Conservation (phyloP, 2,113 vertebrate genomes). For the Saimiri boliviensis region DNA sequence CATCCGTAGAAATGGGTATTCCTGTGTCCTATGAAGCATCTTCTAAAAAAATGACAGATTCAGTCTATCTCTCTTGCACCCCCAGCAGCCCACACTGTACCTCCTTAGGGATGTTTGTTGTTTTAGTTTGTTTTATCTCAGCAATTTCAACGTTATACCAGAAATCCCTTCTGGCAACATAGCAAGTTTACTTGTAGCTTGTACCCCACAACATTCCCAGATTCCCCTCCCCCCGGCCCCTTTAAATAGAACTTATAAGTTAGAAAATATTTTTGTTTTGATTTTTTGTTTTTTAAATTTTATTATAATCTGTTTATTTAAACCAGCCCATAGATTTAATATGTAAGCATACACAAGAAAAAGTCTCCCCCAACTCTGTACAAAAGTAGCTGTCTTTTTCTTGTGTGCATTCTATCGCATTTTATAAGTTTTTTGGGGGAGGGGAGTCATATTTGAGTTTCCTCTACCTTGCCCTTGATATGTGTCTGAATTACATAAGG, state of each 20-base stretch:
- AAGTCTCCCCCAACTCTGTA: slow-evolving; percentile 93
- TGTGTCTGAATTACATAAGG: slow-evolving; percentile 95
- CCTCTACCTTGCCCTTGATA: slow-evolving; percentile 98
- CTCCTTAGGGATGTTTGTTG: slow-evolving; percentile 70
- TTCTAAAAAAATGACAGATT: slow-evolving; percentile 84
- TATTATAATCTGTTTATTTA: slow-evolving; percentile 94
- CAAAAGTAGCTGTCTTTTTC: slow-evolving; percentile 92
- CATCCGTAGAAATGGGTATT: slow-evolving; percentile 87
- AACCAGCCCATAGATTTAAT: slow-evolving; percentile 92
- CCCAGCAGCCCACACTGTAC: slow-evolving; percentile 57
- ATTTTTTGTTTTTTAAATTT: slow-evolving; percentile 84
- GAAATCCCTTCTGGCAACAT: slow-evolving; percentile 84
- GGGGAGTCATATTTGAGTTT: slow-evolving; percentile 96
- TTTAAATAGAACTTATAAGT: slow-evolving; percentile 94
- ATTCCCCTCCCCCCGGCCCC: slow-evolving; percentile 11
- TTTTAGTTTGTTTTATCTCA: slow-evolving; percentile 63
- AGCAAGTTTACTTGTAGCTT: slow-evolving; percentile 70
- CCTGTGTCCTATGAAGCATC: slow-evolving; percentile 87
- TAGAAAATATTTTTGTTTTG: slow-evolving; percentile 92
- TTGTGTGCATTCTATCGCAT: slow-evolving; percentile 96
- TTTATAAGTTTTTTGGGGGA: slow-evolving; percentile 78
- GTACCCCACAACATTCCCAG: slow-evolving; percentile 66
- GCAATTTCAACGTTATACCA: slow-evolving; percentile 82
- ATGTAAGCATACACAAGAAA: slow-evolving; percentile 98
- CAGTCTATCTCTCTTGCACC: not conserved